A percentile compares a stretch with the other conserved stretches of the same genome.
Evolutionary conservation across 2,113 vertebrate species (phyloP).

Genomic region (Chloropsis cyanopogon): DNA sequence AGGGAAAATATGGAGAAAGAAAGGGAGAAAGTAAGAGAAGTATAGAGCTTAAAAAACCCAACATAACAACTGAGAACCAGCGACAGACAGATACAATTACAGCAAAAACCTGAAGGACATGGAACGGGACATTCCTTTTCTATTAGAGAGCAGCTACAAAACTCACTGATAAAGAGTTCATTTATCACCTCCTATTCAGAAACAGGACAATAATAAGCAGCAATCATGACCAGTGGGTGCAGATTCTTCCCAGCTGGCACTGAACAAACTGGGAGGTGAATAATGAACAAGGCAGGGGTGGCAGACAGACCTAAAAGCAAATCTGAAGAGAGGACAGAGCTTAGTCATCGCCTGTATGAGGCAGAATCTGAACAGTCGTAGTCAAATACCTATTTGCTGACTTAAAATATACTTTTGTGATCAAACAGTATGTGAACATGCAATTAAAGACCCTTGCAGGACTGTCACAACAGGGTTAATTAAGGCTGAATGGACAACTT

Average conservation of each 20-base stretch:
- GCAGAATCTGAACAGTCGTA: neutral
- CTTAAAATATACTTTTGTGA: neutral
- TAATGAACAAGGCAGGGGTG: neutral
- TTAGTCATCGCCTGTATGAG: neutral
- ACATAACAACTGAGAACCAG: neutral
- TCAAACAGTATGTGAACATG: neutral
- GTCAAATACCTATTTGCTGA: neutral
- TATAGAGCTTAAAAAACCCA: neutral
- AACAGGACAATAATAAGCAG: neutral
- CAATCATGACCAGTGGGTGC: neutral
- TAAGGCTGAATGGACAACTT: neutral
- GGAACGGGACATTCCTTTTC: neutral
- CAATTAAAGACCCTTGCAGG: neutral
- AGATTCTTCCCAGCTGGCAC: neutral
- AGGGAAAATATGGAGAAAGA: neutral
- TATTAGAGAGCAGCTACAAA: neutral
- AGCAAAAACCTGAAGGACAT: neutral
- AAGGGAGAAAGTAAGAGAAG: neutral
- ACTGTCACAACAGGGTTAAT: neutral
- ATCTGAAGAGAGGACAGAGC: neutral
- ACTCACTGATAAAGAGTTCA: neutral
- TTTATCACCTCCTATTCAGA: neutral
- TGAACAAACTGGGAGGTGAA: neutral
- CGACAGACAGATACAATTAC: neutral
- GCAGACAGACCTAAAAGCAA: neutral